These are phyloP conservation scores for cattle (Bos taurus) DNA, from an alignment of 2,113 vertebrate species.

Conservation along the genomic window DNA sequence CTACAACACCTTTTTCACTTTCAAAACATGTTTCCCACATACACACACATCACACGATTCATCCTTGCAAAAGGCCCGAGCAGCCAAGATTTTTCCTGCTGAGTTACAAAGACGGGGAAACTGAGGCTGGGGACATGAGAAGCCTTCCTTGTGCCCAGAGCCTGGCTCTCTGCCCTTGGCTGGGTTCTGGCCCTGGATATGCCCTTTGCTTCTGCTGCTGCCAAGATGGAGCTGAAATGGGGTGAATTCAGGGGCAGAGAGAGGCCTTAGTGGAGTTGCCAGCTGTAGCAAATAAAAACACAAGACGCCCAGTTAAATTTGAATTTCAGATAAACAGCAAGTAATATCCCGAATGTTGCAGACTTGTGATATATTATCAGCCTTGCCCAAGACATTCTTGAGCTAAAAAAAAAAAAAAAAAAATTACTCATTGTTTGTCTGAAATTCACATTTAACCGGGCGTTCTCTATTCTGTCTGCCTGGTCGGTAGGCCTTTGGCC, in stretches of 20 bases:
- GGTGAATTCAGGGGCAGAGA: not conserved
- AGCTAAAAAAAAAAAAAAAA: not conserved
- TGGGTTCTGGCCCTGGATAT: too few relatives aligned
- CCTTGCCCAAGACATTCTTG: not conserved
- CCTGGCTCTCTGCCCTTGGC: not conserved
- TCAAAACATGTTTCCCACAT: not conserved
- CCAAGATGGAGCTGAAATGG: not conserved
- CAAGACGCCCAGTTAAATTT: not conserved
- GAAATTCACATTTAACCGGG: not conserved
- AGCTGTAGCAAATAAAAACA: not conserved
- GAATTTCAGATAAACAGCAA: not conserved
- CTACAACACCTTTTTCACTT: constrained; percentile 20
- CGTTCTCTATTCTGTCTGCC: accelerated
- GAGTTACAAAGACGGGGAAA: not conserved
- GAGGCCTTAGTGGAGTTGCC: not conserved
- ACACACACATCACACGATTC: not conserved
- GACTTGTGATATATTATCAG: not conserved
- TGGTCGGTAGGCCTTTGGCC: not conserved
- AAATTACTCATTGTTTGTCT: not conserved
- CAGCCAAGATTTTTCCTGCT: not conserved
- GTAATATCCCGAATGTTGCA: not conserved
- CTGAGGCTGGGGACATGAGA: not conserved
- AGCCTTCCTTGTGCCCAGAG: not conserved
- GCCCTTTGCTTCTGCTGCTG: not conserved
- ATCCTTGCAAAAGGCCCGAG: not conserved